These are phyloP conservation scores for Bibio marci DNA, from an alignment of 2,888 invertebrate genomes.

Conservation along the genomic window DNA sequence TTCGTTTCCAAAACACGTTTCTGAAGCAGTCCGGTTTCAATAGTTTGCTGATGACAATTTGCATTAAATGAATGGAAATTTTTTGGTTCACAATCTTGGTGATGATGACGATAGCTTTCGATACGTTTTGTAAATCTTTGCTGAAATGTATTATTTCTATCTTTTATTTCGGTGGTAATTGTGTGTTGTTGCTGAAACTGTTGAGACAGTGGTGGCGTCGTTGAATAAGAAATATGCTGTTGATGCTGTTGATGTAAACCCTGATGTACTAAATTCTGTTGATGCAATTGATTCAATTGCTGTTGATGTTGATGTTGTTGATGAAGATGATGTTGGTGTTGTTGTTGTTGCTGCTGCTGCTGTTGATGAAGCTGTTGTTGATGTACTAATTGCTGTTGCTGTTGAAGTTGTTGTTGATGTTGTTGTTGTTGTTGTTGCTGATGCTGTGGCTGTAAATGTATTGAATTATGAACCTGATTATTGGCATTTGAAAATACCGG, in stretches of 20 bases:
- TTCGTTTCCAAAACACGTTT: slow-evolving; percentile 84
- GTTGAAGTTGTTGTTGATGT: slow-evolving; percentile 12
- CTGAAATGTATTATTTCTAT: slow-evolving; percentile 65
- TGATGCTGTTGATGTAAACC: slow-evolving; percentile 19
- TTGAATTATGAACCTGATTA: slow-evolving; percentile 11
- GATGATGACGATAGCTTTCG: slow-evolving; percentile 71
- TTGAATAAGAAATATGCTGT: slow-evolving; percentile 31
- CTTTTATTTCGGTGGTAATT: slow-evolving; percentile 59
- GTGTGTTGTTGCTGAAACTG: slow-evolving; percentile 39
- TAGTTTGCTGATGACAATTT: slow-evolving; percentile 75
- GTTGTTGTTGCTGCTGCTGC: slow-evolving; percentile 6
- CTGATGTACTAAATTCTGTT: slow-evolving; percentile 21
- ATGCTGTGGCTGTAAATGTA: slow-evolving; percentile 12
- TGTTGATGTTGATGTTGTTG: slow-evolving; percentile 20
- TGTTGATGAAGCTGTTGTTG: slow-evolving; percentile 18
- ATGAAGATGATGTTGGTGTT: slow-evolving; percentile 9
- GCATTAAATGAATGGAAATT: slow-evolving; percentile 79
- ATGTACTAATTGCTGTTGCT: slow-evolving; percentile 12
- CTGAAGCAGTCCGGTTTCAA: slow-evolving; percentile 74
- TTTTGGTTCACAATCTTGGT: slow-evolving; percentile 70
- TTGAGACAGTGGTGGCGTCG: slow-evolving; percentile 34
- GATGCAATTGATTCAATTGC: slow-evolving; percentile 15
- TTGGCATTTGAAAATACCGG: slow-evolving; percentile 32
- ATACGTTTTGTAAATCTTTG: slow-evolving; percentile 73
- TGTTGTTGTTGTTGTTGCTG: slow-evolving; percentile 11